phyloP scores from a whole-genome alignment of 2,888 invertebrate species.

The Troglohyphantes excavatus region DNA sequence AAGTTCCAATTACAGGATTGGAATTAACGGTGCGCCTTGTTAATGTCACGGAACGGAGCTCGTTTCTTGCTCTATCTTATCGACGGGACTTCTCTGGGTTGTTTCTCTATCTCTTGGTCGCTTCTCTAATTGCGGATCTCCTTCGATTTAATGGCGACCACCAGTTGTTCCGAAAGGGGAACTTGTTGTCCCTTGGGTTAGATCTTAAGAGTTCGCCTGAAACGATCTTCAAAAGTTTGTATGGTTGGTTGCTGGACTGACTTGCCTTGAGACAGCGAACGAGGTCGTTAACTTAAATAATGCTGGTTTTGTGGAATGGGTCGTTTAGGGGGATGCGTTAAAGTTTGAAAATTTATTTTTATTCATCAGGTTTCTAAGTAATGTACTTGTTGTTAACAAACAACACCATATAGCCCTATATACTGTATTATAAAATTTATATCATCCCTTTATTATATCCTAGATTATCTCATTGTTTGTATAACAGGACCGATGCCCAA shows the following conservation, averaged over 20 bases:
- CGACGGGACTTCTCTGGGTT: conserved; percentile 14
- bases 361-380: no score
- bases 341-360: no score
- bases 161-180: conserved; percentile 2
- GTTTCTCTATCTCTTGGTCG: conserved; percentile 24
- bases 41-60: conserved; percentile 44
- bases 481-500: no score
- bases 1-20: conserved; percentile 64
- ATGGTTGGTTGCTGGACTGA: conserved; percentile 3
- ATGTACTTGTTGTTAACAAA: no score
- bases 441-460: no score
- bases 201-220: conserved; percentile 8
- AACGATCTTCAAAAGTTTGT: conserved; percentile 25
- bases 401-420: no score
- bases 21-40: conserved; percentile 43
- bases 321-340: no score
- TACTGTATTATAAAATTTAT: no score
- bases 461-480: no score
- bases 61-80: conserved; percentile 45
- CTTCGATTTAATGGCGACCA: conserved; percentile 44
- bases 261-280: no score
- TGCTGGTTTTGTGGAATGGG: no score
- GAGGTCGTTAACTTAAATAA: background rate
- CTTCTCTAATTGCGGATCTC: conserved; percentile 53
- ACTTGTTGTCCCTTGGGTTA: background rate